phyloP scores from a whole-genome alignment of 1,140 invertebrate species.

The Drosophila prosaltans region DNA sequence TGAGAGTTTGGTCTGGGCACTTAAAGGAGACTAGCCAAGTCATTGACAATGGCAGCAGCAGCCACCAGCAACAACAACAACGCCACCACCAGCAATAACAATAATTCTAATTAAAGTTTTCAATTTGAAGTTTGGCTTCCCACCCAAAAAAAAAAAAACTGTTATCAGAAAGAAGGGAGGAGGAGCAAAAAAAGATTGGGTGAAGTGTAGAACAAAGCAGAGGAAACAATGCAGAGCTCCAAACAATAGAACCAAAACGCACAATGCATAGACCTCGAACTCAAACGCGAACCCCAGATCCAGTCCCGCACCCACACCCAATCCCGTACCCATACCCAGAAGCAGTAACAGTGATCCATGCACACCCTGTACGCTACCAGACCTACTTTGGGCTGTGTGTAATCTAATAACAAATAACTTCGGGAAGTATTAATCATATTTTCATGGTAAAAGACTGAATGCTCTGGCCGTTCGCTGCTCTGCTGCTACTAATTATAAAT shows the following conservation, averaged over 20 bases:
- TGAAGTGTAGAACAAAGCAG: conserved; percentile 60
- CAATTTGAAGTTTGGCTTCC: conserved; percentile 72
- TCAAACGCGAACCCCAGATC: conserved; percentile 33
- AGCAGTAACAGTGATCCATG: conserved; percentile 1
- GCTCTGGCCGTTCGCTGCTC: conserved; percentile 16
- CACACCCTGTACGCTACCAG: conserved; percentile 6
- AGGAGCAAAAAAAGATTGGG: conserved; percentile 41
- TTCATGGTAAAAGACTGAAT: conserved; percentile 37
- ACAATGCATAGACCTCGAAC: conserved; percentile 29
- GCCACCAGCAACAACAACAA: conserved; percentile 23
- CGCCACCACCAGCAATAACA: conserved; percentile 57
- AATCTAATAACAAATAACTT: conserved; percentile 82
- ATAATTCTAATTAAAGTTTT: conserved; percentile 82
- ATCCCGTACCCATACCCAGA: conserved; percentile 1
- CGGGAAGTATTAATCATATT: conserved; percentile 81
- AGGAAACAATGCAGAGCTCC: conserved; percentile 60
- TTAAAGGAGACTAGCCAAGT: conserved; percentile 41
- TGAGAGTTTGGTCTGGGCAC: conserved; percentile 50
- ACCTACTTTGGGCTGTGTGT: conserved; percentile 40
- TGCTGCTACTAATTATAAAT: conserved; percentile 73
- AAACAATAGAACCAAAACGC: conserved; percentile 58
- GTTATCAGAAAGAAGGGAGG: conserved; percentile 52
- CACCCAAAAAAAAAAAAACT: conserved; percentile 34
- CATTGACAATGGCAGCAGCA: conserved; percentile 68
- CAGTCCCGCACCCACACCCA: neutral